A percentile compares a stretch with the other conserved stretches of the same genome.
Conservation (phyloP, 2,797 vertebrate genomes). For the Channallabes apus region DNA sequence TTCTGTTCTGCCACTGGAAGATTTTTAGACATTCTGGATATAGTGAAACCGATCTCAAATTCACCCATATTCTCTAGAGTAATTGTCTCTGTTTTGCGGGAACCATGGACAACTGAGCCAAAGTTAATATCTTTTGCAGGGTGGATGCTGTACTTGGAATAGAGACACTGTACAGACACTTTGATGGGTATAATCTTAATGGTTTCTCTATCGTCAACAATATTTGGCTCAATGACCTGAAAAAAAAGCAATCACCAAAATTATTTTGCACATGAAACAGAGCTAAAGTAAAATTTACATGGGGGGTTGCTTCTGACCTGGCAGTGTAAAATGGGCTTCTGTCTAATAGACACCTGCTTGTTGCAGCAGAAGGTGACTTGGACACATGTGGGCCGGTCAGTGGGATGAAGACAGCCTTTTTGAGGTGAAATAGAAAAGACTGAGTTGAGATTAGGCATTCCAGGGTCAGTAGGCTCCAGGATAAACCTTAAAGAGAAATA, state of each 20-base stretch:
- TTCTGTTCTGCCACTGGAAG: slow-evolving; percentile 34
- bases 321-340: slow-evolving; percentile 79
- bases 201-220: slow-evolving; percentile 68
- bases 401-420: slow-evolving; percentile 70
- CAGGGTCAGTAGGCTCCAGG: slow-evolving; percentile 61
- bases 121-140: slow-evolving; percentile 80
- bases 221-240: slow-evolving; percentile 81
- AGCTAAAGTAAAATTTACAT: not conserved
- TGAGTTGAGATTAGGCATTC: slow-evolving; percentile 64
- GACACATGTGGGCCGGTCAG: slow-evolving; percentile 67
- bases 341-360: slow-evolving; percentile 73
- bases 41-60: slow-evolving; percentile 73
- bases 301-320: slow-evolving; percentile 69
- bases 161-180: slow-evolving; percentile 75
- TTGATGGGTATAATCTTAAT: slow-evolving; percentile 76
- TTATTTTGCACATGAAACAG: slow-evolving; percentile 1
- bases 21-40: slow-evolving; percentile 65
- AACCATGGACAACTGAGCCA: slow-evolving; percentile 74
- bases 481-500: slow-evolving; percentile 73
- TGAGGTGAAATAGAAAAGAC: slow-evolving; percentile 77
- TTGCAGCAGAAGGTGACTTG: slow-evolving; percentile 77
- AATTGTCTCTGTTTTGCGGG: slow-evolving; percentile 73
- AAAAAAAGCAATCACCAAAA: slow-evolving; percentile 27
- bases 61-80: slow-evolving; percentile 81
- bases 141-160: slow-evolving; percentile 80